Conservation (phyloP, 2,888 invertebrate genomes). For the Rhimphoctona megacephalus region DNA sequence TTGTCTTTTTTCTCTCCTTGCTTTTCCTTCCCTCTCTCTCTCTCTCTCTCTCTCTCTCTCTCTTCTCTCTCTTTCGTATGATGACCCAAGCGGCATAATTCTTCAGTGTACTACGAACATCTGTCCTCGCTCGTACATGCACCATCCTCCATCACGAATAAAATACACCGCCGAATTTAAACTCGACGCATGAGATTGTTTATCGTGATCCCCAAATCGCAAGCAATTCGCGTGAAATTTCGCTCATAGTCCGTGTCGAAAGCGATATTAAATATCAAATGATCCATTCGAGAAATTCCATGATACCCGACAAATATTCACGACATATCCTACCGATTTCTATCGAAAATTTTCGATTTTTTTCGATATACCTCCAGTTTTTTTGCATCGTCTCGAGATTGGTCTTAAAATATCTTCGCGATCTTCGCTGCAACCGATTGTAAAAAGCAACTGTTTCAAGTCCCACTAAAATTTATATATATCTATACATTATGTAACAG, state of each 20-base stretch:
- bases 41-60: neutral
- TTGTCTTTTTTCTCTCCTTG: constrained; percentile 78
- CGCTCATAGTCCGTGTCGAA: constrained; percentile 35
- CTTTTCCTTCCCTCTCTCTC: constrained; percentile 50
- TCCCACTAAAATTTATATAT: neutral
- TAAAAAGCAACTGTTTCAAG: constrained; percentile 31
- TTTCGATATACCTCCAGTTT: constrained; percentile 7
- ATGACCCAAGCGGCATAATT: constrained; percentile 35
- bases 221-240: constrained; percentile 52
- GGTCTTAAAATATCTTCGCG: constrained; percentile 47
- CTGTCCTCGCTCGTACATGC: constrained; percentile 74
- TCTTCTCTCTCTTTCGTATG: neutral
- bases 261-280: constrained; percentile 69
- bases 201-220: constrained; percentile 25
- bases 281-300: constrained; percentile 47
- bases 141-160: neutral
- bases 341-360: constrained; percentile 28
- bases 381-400: constrained; percentile 51
- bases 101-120: constrained; percentile 76
- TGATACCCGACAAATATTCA: constrained; percentile 80
- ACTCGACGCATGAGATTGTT: constrained; percentile 66
- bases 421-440: constrained; percentile 55
- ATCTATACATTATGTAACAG: constrained; percentile 3
- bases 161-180: constrained; percentile 78
- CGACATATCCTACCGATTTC: constrained; percentile 74